These are phyloP conservation scores for Panagrolaimus sp. DNA, from an alignment of 1,140 invertebrate species.

Conservation along the genomic window DNA sequence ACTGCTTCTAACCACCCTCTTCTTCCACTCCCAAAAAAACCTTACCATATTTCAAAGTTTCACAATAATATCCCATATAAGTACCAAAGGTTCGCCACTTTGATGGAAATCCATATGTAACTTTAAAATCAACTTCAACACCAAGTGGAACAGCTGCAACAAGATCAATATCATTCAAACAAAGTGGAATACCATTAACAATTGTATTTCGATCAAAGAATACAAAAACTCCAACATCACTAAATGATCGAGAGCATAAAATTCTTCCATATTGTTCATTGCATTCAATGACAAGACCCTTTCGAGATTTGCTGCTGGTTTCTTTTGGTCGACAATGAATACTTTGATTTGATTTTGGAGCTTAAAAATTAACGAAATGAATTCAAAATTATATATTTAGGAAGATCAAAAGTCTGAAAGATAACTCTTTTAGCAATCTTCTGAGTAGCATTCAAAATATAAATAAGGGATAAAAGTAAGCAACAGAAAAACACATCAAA, in stretches of 20 bases:
- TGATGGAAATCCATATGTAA: slow-evolving; percentile 12
- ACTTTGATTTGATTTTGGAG: background rate
- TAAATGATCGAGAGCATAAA: slow-evolving; percentile 2
- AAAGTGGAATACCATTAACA: slow-evolving; percentile 9
- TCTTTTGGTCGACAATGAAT: background rate
- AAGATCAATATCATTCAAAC: background rate
- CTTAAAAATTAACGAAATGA: background rate
- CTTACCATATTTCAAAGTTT: background rate
- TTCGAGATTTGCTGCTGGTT: background rate
- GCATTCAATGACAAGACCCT: background rate
- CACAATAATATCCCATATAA: background rate
- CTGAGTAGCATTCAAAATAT: no score
- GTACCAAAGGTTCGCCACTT: slow-evolving; percentile 8
- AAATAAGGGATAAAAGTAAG: background rate
- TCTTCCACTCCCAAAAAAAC: background rate
- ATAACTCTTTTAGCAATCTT: no score
- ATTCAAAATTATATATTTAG: no score
- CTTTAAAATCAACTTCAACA: slow-evolving; percentile 1
- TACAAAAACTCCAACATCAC: background rate
- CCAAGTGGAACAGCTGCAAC: slow-evolving; percentile 5
- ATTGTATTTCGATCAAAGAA: slow-evolving; percentile 1
- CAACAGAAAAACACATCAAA: background rate
- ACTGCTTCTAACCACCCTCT: no score
- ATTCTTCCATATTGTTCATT: background rate
- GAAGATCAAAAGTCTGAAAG: no score